Conservation (phyloP, 1,140 invertebrate species). For the Oryctes rhinoceros region DNA sequence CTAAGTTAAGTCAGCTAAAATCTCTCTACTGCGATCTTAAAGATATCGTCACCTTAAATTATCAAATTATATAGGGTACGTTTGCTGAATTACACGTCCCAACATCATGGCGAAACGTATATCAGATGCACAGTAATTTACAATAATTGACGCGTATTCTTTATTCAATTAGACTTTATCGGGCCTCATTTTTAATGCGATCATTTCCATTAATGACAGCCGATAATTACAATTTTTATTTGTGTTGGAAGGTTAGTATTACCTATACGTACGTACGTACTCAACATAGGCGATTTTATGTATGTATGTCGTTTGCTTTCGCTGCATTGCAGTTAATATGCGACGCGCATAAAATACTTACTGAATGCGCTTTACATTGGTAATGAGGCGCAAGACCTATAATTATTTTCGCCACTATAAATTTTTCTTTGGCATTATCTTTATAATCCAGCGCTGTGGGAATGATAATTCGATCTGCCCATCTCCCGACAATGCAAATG, state of each 20-base stretch:
- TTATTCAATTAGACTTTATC: constrained; percentile 13
- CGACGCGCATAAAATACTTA: constrained; percentile 19
- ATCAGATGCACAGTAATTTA: background rate
- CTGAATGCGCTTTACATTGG: constrained; percentile 29
- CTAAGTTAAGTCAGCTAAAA: too few relatives aligned
- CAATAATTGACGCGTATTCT: background rate
- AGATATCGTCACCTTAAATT: too few relatives aligned
- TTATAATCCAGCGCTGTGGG: constrained; percentile 19
- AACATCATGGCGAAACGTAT: background rate
- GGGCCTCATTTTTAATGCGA: background rate
- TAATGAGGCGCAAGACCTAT: constrained; percentile 18
- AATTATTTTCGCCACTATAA: constrained; percentile 37
- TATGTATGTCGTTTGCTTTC: background rate
- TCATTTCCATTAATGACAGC: background rate
- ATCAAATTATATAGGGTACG: too few relatives aligned
- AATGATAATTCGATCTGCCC: constrained; percentile 34
- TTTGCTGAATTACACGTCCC: too few relatives aligned
- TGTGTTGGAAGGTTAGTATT: background rate
- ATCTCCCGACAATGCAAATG: constrained; percentile 16
- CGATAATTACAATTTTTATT: constrained; percentile 1
- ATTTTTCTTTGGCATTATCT: constrained; percentile 36
- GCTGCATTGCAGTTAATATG: background rate
- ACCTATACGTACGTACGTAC: background rate
- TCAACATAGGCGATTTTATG: too few relatives aligned
- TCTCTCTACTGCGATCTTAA: too few relatives aligned